Evolutionary conservation across 2,113 vertebrate species (phyloP).

Genomic region (Ageneiosus marmoratus): DNA sequence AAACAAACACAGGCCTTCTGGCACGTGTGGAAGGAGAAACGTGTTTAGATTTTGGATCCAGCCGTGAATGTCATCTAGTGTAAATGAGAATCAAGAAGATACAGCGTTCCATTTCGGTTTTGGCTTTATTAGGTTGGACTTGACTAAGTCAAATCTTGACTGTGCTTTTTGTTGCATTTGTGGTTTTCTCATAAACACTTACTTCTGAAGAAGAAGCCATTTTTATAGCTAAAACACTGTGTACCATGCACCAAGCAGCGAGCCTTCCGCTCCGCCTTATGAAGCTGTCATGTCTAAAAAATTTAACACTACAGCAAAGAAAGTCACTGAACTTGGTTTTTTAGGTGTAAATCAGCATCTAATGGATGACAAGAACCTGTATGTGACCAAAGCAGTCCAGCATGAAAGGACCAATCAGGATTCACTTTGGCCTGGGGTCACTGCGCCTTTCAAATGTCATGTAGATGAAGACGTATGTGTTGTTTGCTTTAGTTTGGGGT

Average conservation of each 20-base stretch:
- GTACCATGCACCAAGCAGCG: neutral
- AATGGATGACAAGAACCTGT: slow-evolving; percentile 55
- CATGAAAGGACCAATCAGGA: slow-evolving; percentile 38
- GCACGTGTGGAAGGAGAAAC: slow-evolving; percentile 56
- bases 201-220: neutral
- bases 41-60: slow-evolving; percentile 57
- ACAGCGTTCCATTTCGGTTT: neutral
- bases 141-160: neutral
- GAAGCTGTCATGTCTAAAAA: slow-evolving; percentile 27
- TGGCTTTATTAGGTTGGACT: neutral
- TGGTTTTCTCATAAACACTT: slow-evolving; percentile 13
- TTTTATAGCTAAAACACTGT: neutral
- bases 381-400: slow-evolving; percentile 2
- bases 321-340: slow-evolving; percentile 55
- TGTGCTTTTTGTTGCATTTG: neutral
- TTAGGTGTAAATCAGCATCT: slow-evolving; percentile 58
- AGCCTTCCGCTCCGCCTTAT: slow-evolving; percentile 6
- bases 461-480: slow-evolving; percentile 72
- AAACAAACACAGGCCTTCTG: slow-evolving; percentile 66
- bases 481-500: slow-evolving; percentile 76
- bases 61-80: slow-evolving; percentile 27
- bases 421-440: neutral
- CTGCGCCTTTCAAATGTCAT: slow-evolving; percentile 58
- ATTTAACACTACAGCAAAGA: slow-evolving; percentile 51
- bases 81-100: slow-evolving; percentile 20